phyloP scores from a whole-genome alignment of 2,888 invertebrate species.

The Nipponacmea schrenckii region DNA sequence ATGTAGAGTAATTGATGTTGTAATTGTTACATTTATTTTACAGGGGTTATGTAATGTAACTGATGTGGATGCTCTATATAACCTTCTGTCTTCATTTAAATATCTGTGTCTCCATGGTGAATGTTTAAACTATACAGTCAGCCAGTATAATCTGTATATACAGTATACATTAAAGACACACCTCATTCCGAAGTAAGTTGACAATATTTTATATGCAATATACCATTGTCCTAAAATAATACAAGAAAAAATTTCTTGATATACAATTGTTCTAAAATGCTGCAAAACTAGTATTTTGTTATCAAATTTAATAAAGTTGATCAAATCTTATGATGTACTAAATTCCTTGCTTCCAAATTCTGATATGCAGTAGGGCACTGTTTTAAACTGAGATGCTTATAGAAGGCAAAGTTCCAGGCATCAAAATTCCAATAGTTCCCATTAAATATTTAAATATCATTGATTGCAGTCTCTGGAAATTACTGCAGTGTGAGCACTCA shows the following conservation, averaged over 20 bases:
- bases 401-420: no score
- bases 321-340: no score
- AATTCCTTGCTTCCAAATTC: no score
- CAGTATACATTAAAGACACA: conserved; percentile 97
- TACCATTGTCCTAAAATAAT: no score
- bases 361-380: no score
- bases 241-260: no score
- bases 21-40: not conserved
- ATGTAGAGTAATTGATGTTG: no score
- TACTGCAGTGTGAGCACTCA: conserved; percentile 90
- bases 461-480: conserved; percentile 83
- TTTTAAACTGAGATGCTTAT: no score
- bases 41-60: conserved; percentile 69
- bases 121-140: conserved; percentile 85
- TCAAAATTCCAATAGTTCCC: no score
- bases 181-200: conserved; percentile 85
- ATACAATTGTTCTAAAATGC: no score
- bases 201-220: not conserved
- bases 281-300: no score
- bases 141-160: conserved; percentile 89
- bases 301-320: no score
- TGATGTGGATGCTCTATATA: conserved; percentile 92
- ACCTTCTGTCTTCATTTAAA: conserved; percentile 90
- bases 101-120: conserved; percentile 92
- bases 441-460: not conserved